Percentiles rank a stretch among this genome's conserved stretches.
Conservation (phyloP, 2,113 vertebrate species). For the Bujurquina vittata region DNA sequence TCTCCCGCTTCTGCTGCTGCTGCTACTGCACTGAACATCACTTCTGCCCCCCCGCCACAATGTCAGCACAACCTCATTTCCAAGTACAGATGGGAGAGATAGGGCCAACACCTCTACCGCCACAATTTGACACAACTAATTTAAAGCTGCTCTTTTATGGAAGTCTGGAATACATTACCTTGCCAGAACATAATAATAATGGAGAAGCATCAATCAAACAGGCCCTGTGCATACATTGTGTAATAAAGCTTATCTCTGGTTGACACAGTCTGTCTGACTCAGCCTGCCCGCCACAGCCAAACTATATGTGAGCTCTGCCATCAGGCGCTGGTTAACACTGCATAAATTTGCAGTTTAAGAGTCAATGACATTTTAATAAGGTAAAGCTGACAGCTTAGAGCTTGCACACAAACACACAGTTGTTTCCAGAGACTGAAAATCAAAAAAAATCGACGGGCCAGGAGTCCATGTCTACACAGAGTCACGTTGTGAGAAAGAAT, state of each 20-base stretch:
- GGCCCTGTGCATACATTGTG: constrained; percentile 68
- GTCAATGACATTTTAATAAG: constrained; percentile 84
- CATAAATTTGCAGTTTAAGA: constrained; percentile 81
- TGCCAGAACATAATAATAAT: constrained; percentile 75
- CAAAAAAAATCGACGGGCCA: constrained; percentile 42
- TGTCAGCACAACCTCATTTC: constrained; percentile 73
- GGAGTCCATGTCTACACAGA: constrained; percentile 35
- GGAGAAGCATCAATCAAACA: constrained; percentile 79
- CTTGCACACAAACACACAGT: constrained; percentile 68
- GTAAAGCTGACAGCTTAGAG: constrained; percentile 69
- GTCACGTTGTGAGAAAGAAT: constrained; percentile 62
- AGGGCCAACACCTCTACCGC: constrained; percentile 61
- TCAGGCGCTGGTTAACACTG: constrained; percentile 73
- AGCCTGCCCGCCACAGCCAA: constrained; percentile 58
- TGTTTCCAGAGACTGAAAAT: constrained; percentile 60
- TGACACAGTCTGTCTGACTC: constrained; percentile 78
- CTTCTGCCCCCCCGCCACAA: constrained; percentile 19
- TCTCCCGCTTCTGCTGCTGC: constrained; percentile 5
- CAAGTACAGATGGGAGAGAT: constrained; percentile 73
- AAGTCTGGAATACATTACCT: constrained; percentile 76
- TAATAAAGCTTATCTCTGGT: constrained; percentile 83
- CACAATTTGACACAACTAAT: constrained; percentile 80
- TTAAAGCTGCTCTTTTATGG: constrained; percentile 75
- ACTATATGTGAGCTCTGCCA: constrained; percentile 62
- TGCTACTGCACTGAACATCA: background rate